Base-by-base conservation (phyloP, 2,888 invertebrate genomes). In the Perdita meconis region DNA sequence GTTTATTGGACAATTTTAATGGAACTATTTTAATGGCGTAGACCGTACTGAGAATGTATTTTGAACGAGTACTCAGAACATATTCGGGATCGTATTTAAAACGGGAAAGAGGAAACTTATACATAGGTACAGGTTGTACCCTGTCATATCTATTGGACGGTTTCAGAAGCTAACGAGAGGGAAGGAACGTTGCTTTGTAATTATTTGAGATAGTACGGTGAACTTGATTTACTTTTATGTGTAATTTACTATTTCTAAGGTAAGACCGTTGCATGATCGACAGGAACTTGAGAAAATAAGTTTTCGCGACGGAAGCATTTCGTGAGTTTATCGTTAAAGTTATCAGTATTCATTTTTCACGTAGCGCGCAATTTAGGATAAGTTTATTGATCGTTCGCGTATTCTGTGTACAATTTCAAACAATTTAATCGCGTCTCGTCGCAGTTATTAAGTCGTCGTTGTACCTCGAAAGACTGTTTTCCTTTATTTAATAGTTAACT, bases 381-480 rank as follows among this genome's bases (percentile, higher is more conserved):
- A 83, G 75, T 79, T 59, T 26, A 63, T 24, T 12, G 34, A 73
- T 66, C 22, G 30, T 69, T 68, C 74, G 36, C 51, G 40, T 57
- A 38, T 22, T 64, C 19, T 47, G 70, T 13, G 19, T 64, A n/a
- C 34, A 69, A 47, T 30, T 26, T 10, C 50, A 56, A 67, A 40
- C 38, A 36, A 30, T 72, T 24, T 50, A 55, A 70, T 67, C 50
- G 38, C 50, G 42, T 70, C 42, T 60, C 34, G 47, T 75, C 61
- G 64, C 65, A 80, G 50, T 78, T 77, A 60, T 74, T 63, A 69
- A 78, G 57, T 82, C 60, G 57, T 82, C 60, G 53, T 73, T 76
- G 59, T 79, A 85, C 56, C 80, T 81, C 65, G 71, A 83, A 86
- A 86, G 86, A 86, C 86, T 86, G 86, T 86, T 83, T 78, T n/a